A percentile compares a stretch with the other conserved stretches of the same genome.
Evolutionary conservation across 2,113 vertebrate species (phyloP).

Genomic region (Neopipo cinnamomea): DNA sequence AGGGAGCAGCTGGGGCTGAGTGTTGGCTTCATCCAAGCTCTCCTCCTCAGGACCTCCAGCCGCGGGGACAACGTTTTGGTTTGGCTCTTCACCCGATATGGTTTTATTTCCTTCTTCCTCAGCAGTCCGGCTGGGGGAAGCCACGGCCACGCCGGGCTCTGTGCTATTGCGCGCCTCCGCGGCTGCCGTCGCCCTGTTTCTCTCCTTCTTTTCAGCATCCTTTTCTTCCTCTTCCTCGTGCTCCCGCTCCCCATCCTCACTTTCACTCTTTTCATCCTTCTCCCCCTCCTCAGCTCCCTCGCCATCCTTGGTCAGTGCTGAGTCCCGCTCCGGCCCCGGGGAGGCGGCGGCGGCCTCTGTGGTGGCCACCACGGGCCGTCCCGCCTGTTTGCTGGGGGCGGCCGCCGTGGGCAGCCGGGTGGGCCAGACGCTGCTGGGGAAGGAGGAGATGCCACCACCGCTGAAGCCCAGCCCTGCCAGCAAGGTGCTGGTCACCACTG

Average conservation of each 20-base stretch:
- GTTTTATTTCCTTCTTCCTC: slow-evolving; percentile 76
- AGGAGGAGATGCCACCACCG: slow-evolving; percentile 90
- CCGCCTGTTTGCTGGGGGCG: slow-evolving; percentile 69
- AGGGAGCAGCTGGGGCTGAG: slow-evolving; percentile 42
- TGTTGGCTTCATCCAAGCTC: neutral
- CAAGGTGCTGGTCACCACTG: slow-evolving; percentile 93
- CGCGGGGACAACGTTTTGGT: slow-evolving; percentile 41
- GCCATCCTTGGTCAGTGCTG: slow-evolving; percentile 39
- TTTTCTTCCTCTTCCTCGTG: slow-evolving; percentile 84
- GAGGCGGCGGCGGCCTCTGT: slow-evolving; percentile 72
- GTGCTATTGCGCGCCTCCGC: neutral
- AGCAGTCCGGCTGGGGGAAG: slow-evolving; percentile 63
- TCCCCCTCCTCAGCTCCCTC: slow-evolving; percentile 78
- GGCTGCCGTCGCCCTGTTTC: slow-evolving; percentile 31
- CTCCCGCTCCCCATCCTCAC: slow-evolving; percentile 78
- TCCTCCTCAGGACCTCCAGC: slow-evolving; percentile 23
- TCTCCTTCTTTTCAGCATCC: slow-evolving; percentile 77
- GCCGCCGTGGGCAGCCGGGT: slow-evolving; percentile 72
- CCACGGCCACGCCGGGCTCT: neutral
- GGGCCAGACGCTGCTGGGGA: slow-evolving; percentile 93
- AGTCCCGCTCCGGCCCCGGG: slow-evolving; percentile 73
- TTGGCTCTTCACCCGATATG: slow-evolving; percentile 44
- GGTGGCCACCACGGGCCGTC: slow-evolving; percentile 69
- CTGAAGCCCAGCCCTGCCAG: slow-evolving; percentile 93
- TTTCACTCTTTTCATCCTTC: slow-evolving; percentile 80